Evolutionary conservation across 2,888 invertebrate genomes (phyloP).

Genomic region (Notodromas monacha): DNA sequence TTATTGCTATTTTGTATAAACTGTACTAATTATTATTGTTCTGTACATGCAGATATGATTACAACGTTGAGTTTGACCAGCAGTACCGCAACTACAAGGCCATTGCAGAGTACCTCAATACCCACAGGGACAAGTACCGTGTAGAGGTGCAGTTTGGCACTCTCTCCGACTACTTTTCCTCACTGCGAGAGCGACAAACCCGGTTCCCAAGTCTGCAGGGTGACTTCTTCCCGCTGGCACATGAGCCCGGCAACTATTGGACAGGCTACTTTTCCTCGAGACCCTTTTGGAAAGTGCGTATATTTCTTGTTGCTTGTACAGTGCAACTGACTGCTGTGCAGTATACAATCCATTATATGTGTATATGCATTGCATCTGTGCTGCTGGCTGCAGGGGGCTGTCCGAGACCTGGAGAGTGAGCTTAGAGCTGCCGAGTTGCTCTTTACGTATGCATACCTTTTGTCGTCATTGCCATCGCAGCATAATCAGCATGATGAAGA

Average conservation of each 20-base stretch:
- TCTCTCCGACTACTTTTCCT: constrained; percentile 49
- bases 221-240: constrained; percentile 87
- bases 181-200: constrained; percentile 15
- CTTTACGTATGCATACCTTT: constrained; percentile 46
- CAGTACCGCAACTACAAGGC: constrained; percentile 72
- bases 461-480: too few species aligned
- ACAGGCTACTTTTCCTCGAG: constrained; percentile 74
- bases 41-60: constrained; percentile 69
- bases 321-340: too few species aligned
- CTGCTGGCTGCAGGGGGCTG: too few species aligned
- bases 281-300: constrained; percentile 18
- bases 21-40: too few species aligned
- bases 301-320: too few species aligned
- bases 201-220: constrained; percentile 57
- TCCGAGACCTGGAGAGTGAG: constrained; percentile 37
- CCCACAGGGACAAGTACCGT: constrained; percentile 30
- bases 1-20: too few species aligned
- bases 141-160: constrained; percentile 62
- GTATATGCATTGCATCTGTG: too few species aligned
- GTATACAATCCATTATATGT: too few species aligned
- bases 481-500: too few species aligned
- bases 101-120: constrained; percentile 59
- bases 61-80: constrained; percentile 62
- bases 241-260: constrained; percentile 84
- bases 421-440: constrained; percentile 49